Base-by-base conservation (phyloP, 2,888 invertebrate species). In the Tinea trinotella region DNA sequence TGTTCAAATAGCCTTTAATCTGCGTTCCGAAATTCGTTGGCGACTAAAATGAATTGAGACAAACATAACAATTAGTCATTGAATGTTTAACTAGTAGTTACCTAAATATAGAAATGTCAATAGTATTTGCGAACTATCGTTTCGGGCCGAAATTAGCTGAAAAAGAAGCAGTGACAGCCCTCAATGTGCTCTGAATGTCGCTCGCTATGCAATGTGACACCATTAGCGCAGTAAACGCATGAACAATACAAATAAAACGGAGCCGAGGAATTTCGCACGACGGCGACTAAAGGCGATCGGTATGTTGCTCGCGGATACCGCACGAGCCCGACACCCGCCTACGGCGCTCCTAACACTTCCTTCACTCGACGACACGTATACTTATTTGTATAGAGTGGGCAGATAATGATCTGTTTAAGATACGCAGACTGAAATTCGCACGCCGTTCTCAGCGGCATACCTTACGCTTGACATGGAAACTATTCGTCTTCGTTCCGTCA, bases 191-290 rank as follows among this genome's bases (percentile, higher is more conserved):
- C 68, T 70, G 74, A 46, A 74, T 71, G 72, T 67, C 70, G 68
- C 70, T 68, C 66, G 74, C 68, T 70, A 67, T 73, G 80, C 78
- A 76, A 81, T 80, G 81, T 79, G 81, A 80, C 81, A 80, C 81
- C 79, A 81, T 82, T 81, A 79, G 71, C 64, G 67, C 61, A 62
- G 66, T 65, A 66, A 68, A 64, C 66, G 67, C 63, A 63, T 61
- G 62, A 68, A 74, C 76, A 79, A 77, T 71, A 72, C 61, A 62
- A 80, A 64, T 68, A 79, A 79, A 72, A 70, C 64, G 65, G 70
- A 63, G 59, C 61, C 67, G 54, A 55, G 76, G 78, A 71, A 80
- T 78, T 76, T 76, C 67, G 74, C 77, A 71, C 50, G 24, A 50
- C 50, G 50, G 50, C 24, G 50, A 18, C 48, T 24, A 24, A 1